Base-by-base conservation (phyloP, 1,140 invertebrate genomes). In the Drosophila fuyamai region DNA sequence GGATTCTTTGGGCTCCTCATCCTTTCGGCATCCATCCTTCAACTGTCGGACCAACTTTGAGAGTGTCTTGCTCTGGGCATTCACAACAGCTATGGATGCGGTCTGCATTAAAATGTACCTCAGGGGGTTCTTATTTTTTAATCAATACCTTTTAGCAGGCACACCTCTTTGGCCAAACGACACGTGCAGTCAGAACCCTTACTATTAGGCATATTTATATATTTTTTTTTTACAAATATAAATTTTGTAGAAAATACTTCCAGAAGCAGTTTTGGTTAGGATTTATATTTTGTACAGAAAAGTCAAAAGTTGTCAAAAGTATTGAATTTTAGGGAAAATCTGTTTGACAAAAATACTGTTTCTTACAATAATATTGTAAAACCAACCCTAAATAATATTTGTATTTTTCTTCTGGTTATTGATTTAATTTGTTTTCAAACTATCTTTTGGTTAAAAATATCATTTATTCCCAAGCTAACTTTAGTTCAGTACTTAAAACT, bases 11-110 rank as follows among this genome's bases (percentile, higher is more conserved):
- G 16, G 9, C 23, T 47, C 29, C 7, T 55, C 51, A 0, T 58
- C 55, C 12, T 60, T 47, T 2, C 59, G 62, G 46, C 79, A 76
- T 1, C 66, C 66, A 4, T 62, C 65, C 35, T 66, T 62, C 4
- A 88, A 48, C 4, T 83, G 70, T 5, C 63, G 70, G 1, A 83
- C 72, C 8, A 88, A 38, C n/a, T 54, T 43, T 9, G 67, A 43
- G 6, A 88, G 75, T 3, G 61, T 72, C 14, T 70, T 83, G 46
- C 72, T 89, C 43, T 88, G 84, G 5, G 48, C 44, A n/a, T 63
- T 77, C 4, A 88, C 63, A 51, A 83, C 48, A 5, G 27, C 84
- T 89, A 50, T 9, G 23, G 51, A 44, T 10, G 1, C 9, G 44
- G 41, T 14, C 6, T 23, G 36, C 9, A 10, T 27, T 13, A 47